phyloP scores from a whole-genome alignment of 2,113 vertebrate species.

The Ctenodactylus gundi region DNA sequence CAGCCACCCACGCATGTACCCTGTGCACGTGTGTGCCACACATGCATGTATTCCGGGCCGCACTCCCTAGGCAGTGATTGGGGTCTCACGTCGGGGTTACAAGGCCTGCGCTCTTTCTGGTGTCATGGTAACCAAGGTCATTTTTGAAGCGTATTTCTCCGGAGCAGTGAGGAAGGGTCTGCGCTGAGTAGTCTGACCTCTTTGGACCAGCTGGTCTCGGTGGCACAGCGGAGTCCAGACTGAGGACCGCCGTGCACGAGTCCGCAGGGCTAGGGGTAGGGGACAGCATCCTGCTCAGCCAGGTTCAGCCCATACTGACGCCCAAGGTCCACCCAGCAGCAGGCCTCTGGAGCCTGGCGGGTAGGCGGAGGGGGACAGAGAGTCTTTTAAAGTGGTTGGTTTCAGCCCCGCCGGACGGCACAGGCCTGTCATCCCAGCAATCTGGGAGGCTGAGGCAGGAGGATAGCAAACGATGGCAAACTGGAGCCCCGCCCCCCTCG shows the following conservation, averaged over 20 bases:
- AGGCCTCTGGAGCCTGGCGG: too few relatives aligned
- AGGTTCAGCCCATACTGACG: too few relatives aligned
- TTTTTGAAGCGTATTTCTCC: constrained; percentile 27
- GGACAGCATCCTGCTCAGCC: too few relatives aligned
- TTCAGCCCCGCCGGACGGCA: too few relatives aligned
- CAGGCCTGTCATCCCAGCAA: too few relatives aligned
- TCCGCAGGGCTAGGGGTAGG: background rate
- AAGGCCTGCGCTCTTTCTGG: constrained; percentile 10
- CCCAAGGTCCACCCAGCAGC: too few relatives aligned
- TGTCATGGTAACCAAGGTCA: background rate
- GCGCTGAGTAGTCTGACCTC: background rate
- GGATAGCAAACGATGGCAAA: too few relatives aligned
- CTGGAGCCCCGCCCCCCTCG: too few relatives aligned
- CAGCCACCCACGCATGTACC: constrained; percentile 20
- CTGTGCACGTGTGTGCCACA: constrained; percentile 30
- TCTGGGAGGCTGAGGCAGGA: too few relatives aligned
- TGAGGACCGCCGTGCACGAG: background rate
- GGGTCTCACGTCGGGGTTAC: background rate
- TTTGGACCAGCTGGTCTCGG: too few relatives aligned
- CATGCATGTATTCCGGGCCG: background rate
- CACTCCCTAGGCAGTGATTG: background rate
- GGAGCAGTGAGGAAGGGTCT: constrained; percentile 29
- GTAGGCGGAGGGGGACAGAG: background rate
- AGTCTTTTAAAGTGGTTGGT: constrained; percentile 1
- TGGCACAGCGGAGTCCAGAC: too few relatives aligned